Evolutionary conservation across 1,140 invertebrate species (phyloP), one percentile per base, ranked within the genome.

Genomic region (Frieseomelitta varia): DNA sequence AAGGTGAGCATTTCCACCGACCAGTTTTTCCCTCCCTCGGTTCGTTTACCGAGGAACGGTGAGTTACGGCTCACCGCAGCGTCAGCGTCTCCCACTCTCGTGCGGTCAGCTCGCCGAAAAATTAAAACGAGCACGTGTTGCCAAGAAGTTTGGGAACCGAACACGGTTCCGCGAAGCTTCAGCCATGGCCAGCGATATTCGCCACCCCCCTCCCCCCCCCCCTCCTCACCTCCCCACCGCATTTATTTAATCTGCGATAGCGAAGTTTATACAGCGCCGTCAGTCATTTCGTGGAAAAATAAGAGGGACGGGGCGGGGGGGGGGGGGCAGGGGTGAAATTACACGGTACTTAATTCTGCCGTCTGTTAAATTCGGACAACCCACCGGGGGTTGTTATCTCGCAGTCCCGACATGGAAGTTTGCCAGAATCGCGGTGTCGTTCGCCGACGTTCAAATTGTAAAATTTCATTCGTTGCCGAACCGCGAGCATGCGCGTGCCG

Each of bases 311-410:
- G 14, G 27, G 55, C 21, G 53, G 27, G 34, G 8, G 10, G 39
- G 8, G 39, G 39, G 39, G 39, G 39, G 8, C 8, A 8, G 39
- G 39, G 39, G 6, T 47, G 39, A 53, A 79, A 84, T 84, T 84
- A 84, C 81, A 79, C 67, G 81, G 81, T 58, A 79, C 81, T 84
- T 84, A 84, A 84, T 84, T 79, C 56, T 58, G 47, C 34, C 81
- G 75, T 79, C 81, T 79, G 81, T 84, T 84, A 84, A 84, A 84
- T 79, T 84, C 69, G 47, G 75, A 84, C 81, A 71, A 79, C 27
- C 71, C 39, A 47, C 6, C 39, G 39, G 61, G 80, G 75, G 61
- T 63, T 84, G 81, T 84, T 84, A 61, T 78, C 81, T 84, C 75
- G 8, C 39, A 39, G 81, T 55, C 65, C 8, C 47, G 67, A 53